Evolutionary conservation across 2,888 invertebrate species (phyloP), one percentile per base, ranked within the genome.

Genomic region (Andrena bicolor): DNA sequence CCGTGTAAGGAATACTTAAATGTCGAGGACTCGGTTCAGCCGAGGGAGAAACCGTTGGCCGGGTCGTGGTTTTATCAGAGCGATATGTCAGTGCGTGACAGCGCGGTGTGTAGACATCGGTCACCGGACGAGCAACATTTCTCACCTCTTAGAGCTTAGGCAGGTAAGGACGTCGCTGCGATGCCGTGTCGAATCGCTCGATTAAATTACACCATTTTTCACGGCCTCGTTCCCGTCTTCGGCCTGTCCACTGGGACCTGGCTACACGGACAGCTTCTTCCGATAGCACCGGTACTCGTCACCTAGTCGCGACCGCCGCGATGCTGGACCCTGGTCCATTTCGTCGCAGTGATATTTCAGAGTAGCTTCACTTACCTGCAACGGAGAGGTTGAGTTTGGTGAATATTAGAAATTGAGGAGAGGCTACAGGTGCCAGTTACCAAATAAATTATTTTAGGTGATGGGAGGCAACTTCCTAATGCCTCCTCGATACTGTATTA

Each of bases 21-120:
- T 86, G 87, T 88, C 86, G 88, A 76, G 82, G 84, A 81, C 75
- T 78, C 82, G 71, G 61, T 65, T 61, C 83, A 80, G 86, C 79
- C 83, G 83, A 75, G 80, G 83, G 85, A 86, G 86, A 88, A 89
- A 87, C 86, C 90, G 90, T 89, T 88, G 90, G 90, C 89, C 85
- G 86, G 84, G 76, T 89, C 87, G 87, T 86, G 86, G 84, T 90
- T 92, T 93, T 93, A 93, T 93, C 93, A 92, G 92, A 90, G 90
- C 92, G 90, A 93, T 93, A 93, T 92, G 92, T 93, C 93, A 92
- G 89, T 86, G 87, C 90, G 88, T 91, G 92, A 92, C 91, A 90
- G 90, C 80, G 78, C 83, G 77, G 89, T 92, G 92, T 92, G 90
- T 93, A 92, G 91, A 91, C 91, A 93, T 93, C 92, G 90, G 91